phyloP scores from a whole-genome alignment of 1,140 invertebrate species.

The Drosophila bocki region DNA sequence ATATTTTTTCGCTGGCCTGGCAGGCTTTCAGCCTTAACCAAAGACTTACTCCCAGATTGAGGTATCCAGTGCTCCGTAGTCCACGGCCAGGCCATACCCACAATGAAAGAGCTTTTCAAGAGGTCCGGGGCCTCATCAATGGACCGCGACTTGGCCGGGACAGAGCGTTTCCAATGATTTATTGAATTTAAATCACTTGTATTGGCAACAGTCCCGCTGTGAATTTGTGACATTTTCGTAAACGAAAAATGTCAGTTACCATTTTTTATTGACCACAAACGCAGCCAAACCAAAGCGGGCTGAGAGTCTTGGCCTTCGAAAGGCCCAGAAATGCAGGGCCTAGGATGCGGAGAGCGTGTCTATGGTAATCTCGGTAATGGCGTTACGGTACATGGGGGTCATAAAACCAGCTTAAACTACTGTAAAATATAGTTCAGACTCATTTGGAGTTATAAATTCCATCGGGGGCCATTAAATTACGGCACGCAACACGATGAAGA shows the following conservation, averaged over 20 bases:
- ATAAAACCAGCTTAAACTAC: constrained; percentile 73
- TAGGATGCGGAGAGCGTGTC: constrained; percentile 41
- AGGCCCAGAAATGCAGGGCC: constrained; percentile 40
- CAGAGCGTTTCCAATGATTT: constrained; percentile 81
- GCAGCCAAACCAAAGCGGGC: constrained; percentile 10
- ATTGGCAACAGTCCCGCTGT: constrained; percentile 85
- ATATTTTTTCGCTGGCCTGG: constrained; percentile 33
- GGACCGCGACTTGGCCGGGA: constrained; percentile 33
- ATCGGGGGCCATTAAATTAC: constrained; percentile 57
- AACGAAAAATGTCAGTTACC: constrained; percentile 85
- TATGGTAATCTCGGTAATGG: constrained; percentile 37
- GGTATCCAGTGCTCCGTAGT: constrained; percentile 6
- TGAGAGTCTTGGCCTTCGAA: not conserved
- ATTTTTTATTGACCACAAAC: constrained; percentile 80
- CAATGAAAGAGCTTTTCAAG: constrained; percentile 11
- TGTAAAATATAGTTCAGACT: constrained; percentile 80
- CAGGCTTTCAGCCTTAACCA: constrained; percentile 32
- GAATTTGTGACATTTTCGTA: constrained; percentile 85
- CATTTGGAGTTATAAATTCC: constrained; percentile 76
- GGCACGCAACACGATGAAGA: constrained; percentile 56
- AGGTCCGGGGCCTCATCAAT: constrained; percentile 58
- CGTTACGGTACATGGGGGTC: constrained; percentile 69
- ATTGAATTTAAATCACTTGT: constrained; percentile 85
- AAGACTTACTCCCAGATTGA: constrained; percentile 33
- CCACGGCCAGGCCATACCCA: constrained; percentile 4